A percentile compares a stretch with the other conserved stretches of the same genome.
phyloP scores from a whole-genome alignment of 2,888 invertebrate species.

The Xanthorhoe designata region DNA sequence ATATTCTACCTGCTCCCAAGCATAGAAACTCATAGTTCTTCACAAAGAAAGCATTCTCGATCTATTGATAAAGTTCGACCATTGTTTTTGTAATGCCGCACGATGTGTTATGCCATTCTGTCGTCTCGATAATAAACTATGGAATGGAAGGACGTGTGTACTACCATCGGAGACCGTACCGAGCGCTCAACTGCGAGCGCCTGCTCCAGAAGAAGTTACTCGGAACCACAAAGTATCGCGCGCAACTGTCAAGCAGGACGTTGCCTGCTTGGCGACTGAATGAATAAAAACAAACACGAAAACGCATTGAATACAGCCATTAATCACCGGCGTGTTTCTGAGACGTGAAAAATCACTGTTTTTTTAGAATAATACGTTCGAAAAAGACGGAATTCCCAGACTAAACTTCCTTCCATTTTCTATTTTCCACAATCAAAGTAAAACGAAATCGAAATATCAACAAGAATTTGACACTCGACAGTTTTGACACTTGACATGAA shows the following conservation, averaged over 20 bases:
- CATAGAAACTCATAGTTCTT: constrained; percentile 53
- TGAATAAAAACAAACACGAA: constrained; percentile 38
- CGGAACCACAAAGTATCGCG: constrained; percentile 45
- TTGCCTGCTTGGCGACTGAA: constrained; percentile 32
- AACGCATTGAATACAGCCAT: constrained; percentile 15
- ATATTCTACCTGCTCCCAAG: constrained; percentile 47
- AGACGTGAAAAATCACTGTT: neutral
- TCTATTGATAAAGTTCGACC: constrained; percentile 56
- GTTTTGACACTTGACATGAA: neutral
- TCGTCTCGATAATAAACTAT: constrained; percentile 58
- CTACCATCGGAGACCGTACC: constrained; percentile 45
- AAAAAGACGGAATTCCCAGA: neutral
- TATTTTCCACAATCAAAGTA: constrained; percentile 8
- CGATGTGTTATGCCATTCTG: constrained; percentile 44
- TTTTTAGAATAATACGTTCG: neutral
- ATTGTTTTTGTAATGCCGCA: constrained; percentile 64
- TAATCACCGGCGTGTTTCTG: neutral
- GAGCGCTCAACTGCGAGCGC: constrained; percentile 48
- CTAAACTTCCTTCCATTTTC: constrained; percentile 19
- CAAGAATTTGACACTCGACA: neutral
- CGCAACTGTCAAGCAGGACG: constrained; percentile 47
- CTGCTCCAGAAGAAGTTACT: constrained; percentile 39
- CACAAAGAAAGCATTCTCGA: constrained; percentile 59
- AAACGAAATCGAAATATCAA: neutral
- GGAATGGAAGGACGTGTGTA: constrained; percentile 17